Percentiles rank a stretch among this genome's conserved stretches.
phyloP scores from a whole-genome alignment of 2,113 vertebrate genomes.

The Pteropus alecto region DNA sequence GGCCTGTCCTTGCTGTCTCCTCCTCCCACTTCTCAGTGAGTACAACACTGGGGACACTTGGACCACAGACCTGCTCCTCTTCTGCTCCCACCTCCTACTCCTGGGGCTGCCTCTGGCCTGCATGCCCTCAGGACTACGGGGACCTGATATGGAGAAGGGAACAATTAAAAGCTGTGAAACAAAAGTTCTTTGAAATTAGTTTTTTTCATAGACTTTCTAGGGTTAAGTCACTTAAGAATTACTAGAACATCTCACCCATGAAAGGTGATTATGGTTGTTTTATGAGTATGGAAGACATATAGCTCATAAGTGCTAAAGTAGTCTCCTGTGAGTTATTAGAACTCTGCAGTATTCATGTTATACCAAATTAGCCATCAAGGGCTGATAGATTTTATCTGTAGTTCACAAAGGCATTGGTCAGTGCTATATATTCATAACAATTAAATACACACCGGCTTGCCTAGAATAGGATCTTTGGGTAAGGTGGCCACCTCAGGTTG shows the following conservation, averaged over 20 bases:
- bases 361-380: slow-evolving; percentile 81
- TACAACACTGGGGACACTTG: too few species aligned
- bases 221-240: slow-evolving; percentile 80
- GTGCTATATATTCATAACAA: background rate
- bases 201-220: slow-evolving; percentile 32
- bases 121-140: too few species aligned
- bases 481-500: background rate
- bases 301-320: slow-evolving; percentile 79
- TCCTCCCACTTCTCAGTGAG: too few species aligned
- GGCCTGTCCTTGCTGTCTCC: too few species aligned
- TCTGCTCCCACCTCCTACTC: too few species aligned
- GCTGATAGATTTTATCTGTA: slow-evolving; percentile 78
- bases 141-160: too few species aligned
- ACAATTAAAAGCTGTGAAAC: background rate
- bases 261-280: slow-evolving; percentile 84
- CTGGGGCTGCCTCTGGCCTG: too few species aligned
- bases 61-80: too few species aligned
- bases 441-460: background rate
- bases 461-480: background rate
- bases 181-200: slow-evolving; percentile 53
- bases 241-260: slow-evolving; percentile 78
- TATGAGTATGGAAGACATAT: slow-evolving; percentile 81
- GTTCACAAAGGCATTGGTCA: slow-evolving; percentile 72
- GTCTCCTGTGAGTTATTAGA: slow-evolving; percentile 82
- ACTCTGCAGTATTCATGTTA: slow-evolving; percentile 78